Base-by-base conservation (phyloP, 1,140 invertebrate species). In the Drosophila santomea region DNA sequence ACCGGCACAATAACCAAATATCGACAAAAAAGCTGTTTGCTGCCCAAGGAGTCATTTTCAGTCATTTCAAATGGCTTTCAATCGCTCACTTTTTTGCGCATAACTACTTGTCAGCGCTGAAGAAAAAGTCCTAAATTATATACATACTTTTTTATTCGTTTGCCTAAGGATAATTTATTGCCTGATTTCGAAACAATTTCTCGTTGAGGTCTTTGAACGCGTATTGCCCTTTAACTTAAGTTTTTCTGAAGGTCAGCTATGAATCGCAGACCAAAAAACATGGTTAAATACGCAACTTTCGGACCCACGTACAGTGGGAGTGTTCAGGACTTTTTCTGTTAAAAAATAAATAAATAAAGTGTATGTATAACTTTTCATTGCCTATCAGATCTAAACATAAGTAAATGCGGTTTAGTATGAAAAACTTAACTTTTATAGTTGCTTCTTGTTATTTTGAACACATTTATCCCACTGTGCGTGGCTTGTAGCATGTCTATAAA, bases 141-240 rank as follows among this genome's bases (percentile, higher is more conserved):
- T 6, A 6, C 12, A 17, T 17, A 17, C 5, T 41, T 41, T 4
- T 17, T 2, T 43, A 17, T 20, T 20, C 6, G 35, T 4, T 25
- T 25, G 25, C 25, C 25, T 25, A 25, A 25, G 25, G 25, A 25
- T 32, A 32, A 7, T 1, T 32, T 32, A 7, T 7, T 7, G 2
- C n/a, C 15, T 20, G 15, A 20, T 20, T 44, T 44, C 10, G 43
- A 44, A 44, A 20, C 43, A 1, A 44, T 44, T 20, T 44, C 17
- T 44, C 11, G 10, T 44, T 44, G 43, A 5, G 43, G 43, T 44
- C 43, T 44, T 44, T 44, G 43, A 44, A 44, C 43, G 43, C 8
- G 3, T 3, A 43, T 44, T 17, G 8, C 43, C 17, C n/a, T 10
- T 43, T 43, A 15, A 17, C 41, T 43, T 17, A 0, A 17, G 41